Percentiles rank a stretch among this genome's conserved stretches.
phyloP scores from a whole-genome alignment of 2,888 invertebrate species.

The Proisotoma minuta region DNA sequence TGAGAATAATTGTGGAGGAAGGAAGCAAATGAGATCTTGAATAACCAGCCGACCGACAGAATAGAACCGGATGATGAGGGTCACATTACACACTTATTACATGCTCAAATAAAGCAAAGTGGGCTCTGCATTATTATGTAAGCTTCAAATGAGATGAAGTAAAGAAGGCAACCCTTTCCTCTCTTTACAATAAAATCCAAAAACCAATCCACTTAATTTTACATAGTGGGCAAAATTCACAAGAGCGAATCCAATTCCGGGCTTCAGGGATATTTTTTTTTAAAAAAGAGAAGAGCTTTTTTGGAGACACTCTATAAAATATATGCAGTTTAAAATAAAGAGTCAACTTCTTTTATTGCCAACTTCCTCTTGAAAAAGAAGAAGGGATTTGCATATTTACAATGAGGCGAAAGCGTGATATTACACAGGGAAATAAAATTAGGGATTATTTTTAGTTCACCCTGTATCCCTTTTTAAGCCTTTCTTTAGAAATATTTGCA shows the following conservation, averaged over 20 bases:
- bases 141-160: no score
- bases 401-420: no score
- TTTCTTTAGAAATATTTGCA: no score
- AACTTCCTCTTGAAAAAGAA: no score
- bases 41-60: neutral
- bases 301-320: neutral
- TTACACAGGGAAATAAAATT: no score
- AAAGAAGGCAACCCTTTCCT: neutral
- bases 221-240: neutral
- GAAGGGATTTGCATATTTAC: no score
- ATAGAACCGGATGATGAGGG: slow-evolving; percentile 8
- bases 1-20: neutral
- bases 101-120: neutral
- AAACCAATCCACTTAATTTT: neutral
- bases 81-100: slow-evolving; percentile 8
- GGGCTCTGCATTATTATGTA: neutral
- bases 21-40: slow-evolving; percentile 2
- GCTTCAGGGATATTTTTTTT: no score
- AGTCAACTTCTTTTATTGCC: no score
- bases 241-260: no score
- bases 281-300: neutral
- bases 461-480: no score
- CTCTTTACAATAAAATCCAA: neutral
- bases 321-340: no score
- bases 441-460: no score